Base-by-base conservation (phyloP, 2,888 invertebrate genomes). In the Agrochola lota region DNA sequence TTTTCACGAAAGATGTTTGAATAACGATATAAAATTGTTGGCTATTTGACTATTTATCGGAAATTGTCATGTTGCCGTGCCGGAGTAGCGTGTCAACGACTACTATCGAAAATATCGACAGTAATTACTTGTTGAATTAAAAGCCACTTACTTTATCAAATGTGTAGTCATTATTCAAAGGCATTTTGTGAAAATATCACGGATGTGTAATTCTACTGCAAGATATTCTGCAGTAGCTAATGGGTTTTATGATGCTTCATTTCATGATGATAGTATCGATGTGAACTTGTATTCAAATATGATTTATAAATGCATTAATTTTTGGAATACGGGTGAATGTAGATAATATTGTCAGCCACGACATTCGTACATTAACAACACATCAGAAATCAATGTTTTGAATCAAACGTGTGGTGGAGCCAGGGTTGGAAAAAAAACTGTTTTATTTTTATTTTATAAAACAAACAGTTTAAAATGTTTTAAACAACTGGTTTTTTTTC, bases 321-420 rank as follows among this genome's bases (percentile, higher is more conserved):
- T 66, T 57, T 75, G 35, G 57, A 62, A 59, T 66, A 78, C 62
- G 49, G 49, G 78, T 83, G 57, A 67, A 72, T 35, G 57, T 71
- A 68, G 76, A 81, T 80, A 85, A 78, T 71, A 73, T 67, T 63
- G 77, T 76, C 71, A 52, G 88, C 80, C 88, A 87, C 88, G 87
- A 78, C 72, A 87, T 85, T 69, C 46, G 80, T 81, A 76, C 83
- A 88, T 87, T 87, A 87, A 74, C 64, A 83, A 81, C 49, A 79
- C 73, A 88, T 85, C 77, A 78, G 66, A 69, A 64, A 83, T 84
- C 74, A 85, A 77, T 78, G 83, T 77, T 81, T 79, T 73, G 52
- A 73, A 79, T 83, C 55, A 55, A 78, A 80, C 72, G 43, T 70
- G 68, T 52, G 8, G 52, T 67, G 40, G 57, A 59, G 73, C 62